Evolutionary conservation across 2,797 vertebrate genomes (phyloP), one percentile per base, ranked within the genome.

Genomic region (Acanthopagrus latus): DNA sequence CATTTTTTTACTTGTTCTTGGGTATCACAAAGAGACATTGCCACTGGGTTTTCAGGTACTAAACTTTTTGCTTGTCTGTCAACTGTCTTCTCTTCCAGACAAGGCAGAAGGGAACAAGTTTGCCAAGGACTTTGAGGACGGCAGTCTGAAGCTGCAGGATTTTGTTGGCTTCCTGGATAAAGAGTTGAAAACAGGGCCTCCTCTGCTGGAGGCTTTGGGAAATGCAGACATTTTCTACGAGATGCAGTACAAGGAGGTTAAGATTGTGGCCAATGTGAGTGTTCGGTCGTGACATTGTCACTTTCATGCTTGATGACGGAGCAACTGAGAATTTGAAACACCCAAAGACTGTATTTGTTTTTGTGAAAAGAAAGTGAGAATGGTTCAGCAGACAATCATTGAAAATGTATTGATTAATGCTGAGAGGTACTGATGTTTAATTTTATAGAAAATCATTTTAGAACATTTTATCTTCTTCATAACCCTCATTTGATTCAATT

Each of bases 241-340:
- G 92, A 98, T 97, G 38, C 98, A 99, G 82, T 99, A 98, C 89
- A 99, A 98, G 84, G 98, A 99, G 82, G 98, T 99, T 75, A 99
- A 99, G 90, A 97, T 99, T 60, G 98, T 99, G 12, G 98, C 97
- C 9, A 99, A 99, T 7, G 98, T 99, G 90, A 97, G 98, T 96
- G 60, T 64, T 54, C 0, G 4, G 5, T 56, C 2, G 20, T 52
- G 3, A 46, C 47, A n/a, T 71, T 3, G 27, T 23, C 8, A 16
- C 18, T 38, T 72, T 72, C 16, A 43, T 73, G 8, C n/a, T 51
- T 27, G 47, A 21, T 4, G 18, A 29, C 9, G 27, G 2, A 11
- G 14, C 27, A 41, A 7, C 48, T 16, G 21, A 0, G 11, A 68
- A 66, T 33, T 62, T 1, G 20, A 14, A 56, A 48, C 60, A 54